Evolutionary conservation across 2,888 invertebrate genomes (phyloP).

Genomic region (Oegoconia quadripuncta): DNA sequence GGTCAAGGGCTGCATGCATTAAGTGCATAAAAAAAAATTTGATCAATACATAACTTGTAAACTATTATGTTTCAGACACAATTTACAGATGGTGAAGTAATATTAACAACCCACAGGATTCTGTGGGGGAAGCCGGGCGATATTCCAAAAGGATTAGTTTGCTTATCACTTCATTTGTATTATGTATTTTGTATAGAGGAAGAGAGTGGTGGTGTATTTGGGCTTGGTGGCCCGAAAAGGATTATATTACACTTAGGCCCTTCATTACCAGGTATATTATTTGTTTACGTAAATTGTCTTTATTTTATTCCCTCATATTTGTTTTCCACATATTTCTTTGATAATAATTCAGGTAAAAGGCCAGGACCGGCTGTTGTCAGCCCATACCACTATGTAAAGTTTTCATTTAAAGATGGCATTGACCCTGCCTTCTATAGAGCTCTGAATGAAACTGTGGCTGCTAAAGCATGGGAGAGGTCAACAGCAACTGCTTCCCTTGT

Average conservation of each 20-base stretch:
- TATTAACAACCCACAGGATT: slow-evolving; percentile 90
- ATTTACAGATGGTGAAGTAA: slow-evolving; percentile 89
- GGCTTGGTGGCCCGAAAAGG: slow-evolving; percentile 89
- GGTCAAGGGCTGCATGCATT: too few relatives aligned
- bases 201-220: slow-evolving; percentile 87
- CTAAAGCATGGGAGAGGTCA: slow-evolving; percentile 81
- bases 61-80: slow-evolving; percentile 80
- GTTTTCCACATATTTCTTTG: slow-evolving; percentile 10
- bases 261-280: slow-evolving; percentile 74
- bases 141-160: slow-evolving; percentile 83
- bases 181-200: slow-evolving; percentile 89
- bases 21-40: too few relatives aligned
- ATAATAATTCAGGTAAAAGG: slow-evolving; percentile 72
- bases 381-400: slow-evolving; percentile 85
- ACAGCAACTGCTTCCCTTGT: slow-evolving; percentile 34
- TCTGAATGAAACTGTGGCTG: slow-evolving; percentile 81
- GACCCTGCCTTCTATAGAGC: slow-evolving; percentile 81
- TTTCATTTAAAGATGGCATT: slow-evolving; percentile 92
- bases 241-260: slow-evolving; percentile 87
- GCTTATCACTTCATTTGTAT: slow-evolving; percentile 84
- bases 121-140: slow-evolving; percentile 90
- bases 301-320: neutral
- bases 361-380: slow-evolving; percentile 88
- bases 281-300: neutral
- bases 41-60: too few relatives aligned